These are phyloP conservation scores for Dendrophyllia cribrosa DNA, from an alignment of 64 coral and sea anemone genomes.

Conservation along the genomic window DNA sequence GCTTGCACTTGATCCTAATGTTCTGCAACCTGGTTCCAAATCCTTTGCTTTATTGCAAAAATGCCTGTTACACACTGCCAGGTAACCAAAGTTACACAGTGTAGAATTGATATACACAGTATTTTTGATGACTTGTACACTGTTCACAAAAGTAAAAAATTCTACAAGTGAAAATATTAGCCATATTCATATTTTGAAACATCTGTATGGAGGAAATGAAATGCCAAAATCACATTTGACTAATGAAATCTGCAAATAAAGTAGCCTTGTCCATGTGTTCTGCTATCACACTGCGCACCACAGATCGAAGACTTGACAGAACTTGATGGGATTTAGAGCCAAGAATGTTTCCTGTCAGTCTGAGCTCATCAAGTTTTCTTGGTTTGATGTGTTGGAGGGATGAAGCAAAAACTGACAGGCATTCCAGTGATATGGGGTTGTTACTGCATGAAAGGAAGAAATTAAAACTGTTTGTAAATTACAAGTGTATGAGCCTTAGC, in stretches of 20 bases:
- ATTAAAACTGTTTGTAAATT: neutral
- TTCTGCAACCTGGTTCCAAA: too few relatives aligned
- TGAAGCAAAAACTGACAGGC: slow-evolving; percentile 39
- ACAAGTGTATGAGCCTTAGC: too few relatives aligned
- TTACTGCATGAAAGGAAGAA: neutral
- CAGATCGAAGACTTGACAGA: slow-evolving; percentile 29
- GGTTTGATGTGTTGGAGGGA: slow-evolving; percentile 49
- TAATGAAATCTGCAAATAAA: slow-evolving; percentile 73
- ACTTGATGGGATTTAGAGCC: slow-evolving; percentile 38
- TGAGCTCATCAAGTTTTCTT: slow-evolving; percentile 68
- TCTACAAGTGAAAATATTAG: too few relatives aligned
- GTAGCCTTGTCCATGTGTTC: slow-evolving; percentile 62
- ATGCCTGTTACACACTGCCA: too few relatives aligned
- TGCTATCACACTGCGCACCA: slow-evolving; percentile 45
- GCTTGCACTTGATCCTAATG: too few relatives aligned
- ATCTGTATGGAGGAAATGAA: too few relatives aligned
- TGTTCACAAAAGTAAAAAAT: too few relatives aligned
- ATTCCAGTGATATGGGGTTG: slow-evolving; percentile 18
- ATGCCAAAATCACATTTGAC: slow-evolving; percentile 50
- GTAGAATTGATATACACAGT: too few relatives aligned
- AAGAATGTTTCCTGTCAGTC: slow-evolving; percentile 50
- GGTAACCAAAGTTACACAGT: too few relatives aligned
- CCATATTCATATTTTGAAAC: too few relatives aligned
- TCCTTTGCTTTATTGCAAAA: too few relatives aligned
- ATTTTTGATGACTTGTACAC: too few relatives aligned